Base-by-base conservation (phyloP, 2,113 vertebrate species). In the Charadrius vociferus region DNA sequence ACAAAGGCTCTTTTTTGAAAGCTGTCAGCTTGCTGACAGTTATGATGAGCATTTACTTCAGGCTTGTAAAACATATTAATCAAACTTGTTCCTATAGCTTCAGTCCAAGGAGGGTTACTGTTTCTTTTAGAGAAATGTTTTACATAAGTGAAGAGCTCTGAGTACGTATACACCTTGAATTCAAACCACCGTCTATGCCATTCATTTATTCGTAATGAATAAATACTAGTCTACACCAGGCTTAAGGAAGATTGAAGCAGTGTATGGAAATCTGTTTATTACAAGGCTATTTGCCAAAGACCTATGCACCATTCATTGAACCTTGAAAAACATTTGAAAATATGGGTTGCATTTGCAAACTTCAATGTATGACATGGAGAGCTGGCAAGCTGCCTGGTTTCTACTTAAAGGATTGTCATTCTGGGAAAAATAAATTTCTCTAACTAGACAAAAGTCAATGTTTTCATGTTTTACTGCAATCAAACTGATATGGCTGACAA, bases 391-490 rank as follows among this genome's bases (percentile, higher is more conserved):
- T 98, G 98, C 99, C 98, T 98, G 96, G 97, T 97, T 99, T 97
- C 97, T 98, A 97, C 98, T 99, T 98, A 99, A 99, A 99, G 97
- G 98, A 98, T 98, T 99, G 98, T 98, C 98, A 98, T 98, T 98
- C 96, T 98, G 98, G 98, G 98, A 98, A 98, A 99, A 99, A 99
- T 98, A 99, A 98, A 99, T 99, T 99, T 99, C 97, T 98, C 97
- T 98, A 98, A 98, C 98, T 97, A 98, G 98, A 98, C 97, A 98
- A 98, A 98, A 99, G 98, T 99, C 98, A 98, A 98, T 98, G 98
- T 99, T 99, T 99, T 99, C 98, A 98, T 98, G 98, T 99, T 98
- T 99, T 98, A 98, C 98, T 98, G 98, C 98, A 99, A 98, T 98
- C 98, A 99, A 93, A 98, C 97, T 98, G 98, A 98, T 98, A 98